These are phyloP conservation scores for Hyaena hyaena DNA, from an alignment of 2,113 vertebrate species.

Conservation along the genomic window DNA sequence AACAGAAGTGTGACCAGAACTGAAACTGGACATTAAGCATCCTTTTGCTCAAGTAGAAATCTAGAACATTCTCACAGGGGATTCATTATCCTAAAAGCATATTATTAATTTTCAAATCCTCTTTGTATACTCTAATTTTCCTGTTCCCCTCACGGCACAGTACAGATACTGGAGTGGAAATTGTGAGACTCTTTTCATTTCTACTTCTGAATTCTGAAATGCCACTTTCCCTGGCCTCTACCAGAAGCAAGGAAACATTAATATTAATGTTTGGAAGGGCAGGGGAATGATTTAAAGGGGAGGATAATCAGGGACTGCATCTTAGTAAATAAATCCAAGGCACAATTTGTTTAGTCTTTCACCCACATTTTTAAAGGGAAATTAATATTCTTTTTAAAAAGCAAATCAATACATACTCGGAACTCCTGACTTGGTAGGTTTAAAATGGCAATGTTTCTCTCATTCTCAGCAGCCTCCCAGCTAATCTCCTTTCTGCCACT, in stretches of 20 bases:
- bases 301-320: conserved; percentile 78
- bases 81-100: conserved; percentile 28
- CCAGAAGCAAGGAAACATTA: conserved; percentile 79
- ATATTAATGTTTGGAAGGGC: conserved; percentile 82
- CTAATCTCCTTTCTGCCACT: not conserved
- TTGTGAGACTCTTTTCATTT: conserved; percentile 73
- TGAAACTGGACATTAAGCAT: not conserved
- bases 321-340: conserved; percentile 83
- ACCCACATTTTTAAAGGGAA: conserved; percentile 61
- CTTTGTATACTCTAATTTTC: not conserved
- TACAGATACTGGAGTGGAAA: not conserved
- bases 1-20: not conserved
- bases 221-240: conserved; percentile 62
- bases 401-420: conserved; percentile 72
- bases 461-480: not conserved
- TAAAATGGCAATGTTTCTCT: conserved; percentile 72
- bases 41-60: not conserved
- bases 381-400: conserved; percentile 78
- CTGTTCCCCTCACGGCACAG: not conserved
- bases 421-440: conserved; percentile 79
- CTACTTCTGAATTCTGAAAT: conserved; percentile 83
- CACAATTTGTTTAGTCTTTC: conserved; percentile 81
- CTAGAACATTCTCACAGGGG: not conserved
- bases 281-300: conserved; percentile 82
- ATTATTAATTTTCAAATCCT: not conserved